Base-by-base conservation (phyloP, 2,797 vertebrate species). In the Ficedula albicollis region DNA sequence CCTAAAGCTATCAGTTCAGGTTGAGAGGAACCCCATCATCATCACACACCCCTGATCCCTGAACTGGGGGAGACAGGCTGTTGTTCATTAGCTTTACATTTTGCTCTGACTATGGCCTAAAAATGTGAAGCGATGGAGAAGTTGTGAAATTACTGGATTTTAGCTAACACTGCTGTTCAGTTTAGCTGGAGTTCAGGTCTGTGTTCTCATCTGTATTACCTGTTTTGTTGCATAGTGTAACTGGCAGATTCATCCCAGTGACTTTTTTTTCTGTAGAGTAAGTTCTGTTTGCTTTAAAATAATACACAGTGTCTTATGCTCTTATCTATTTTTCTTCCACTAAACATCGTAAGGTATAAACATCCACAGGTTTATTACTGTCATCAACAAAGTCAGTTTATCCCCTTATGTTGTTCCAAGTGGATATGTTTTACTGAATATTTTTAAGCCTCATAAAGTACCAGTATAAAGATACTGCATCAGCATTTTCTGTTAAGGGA, bases 11-110 rank as follows among this genome's bases (percentile, higher is more conserved):
- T 29, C 30, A 59, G 63, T 56, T 76, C 43, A 44, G 70, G 62
- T 19, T n/a, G 74, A 55, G 54, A 49, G 64, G 41, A 88, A 6
- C 4, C 13, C 19, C 0, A 0, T 19, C 44, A 36, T 21, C 32
- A 19, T n/a, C 73, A 29, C 68, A 43, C 30, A 25, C 3, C 27
- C 13, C 41, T n/a, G 3, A 15, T 41, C 49, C 2, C 4, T 48
- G 27, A 78, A 63, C 74, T 78, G 58, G 12, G 15, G 29, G 38
- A 49, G 5, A 19, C 32, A 32, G 68, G 49, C 54, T 78, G 21
- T 30, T 15, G 0, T 29, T 73, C 34, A 16, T 48, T 22, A 27
- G 10, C 66, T 83, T 62, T 46, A 8, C 5, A 3, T 69, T 72
- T 82, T 69, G 39, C 18, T 32, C 15, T 39, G 72, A 76, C n/a